Evolutionary conservation across 2,113 vertebrate genomes (phyloP).

Genomic region (Psophia crepitans): DNA sequence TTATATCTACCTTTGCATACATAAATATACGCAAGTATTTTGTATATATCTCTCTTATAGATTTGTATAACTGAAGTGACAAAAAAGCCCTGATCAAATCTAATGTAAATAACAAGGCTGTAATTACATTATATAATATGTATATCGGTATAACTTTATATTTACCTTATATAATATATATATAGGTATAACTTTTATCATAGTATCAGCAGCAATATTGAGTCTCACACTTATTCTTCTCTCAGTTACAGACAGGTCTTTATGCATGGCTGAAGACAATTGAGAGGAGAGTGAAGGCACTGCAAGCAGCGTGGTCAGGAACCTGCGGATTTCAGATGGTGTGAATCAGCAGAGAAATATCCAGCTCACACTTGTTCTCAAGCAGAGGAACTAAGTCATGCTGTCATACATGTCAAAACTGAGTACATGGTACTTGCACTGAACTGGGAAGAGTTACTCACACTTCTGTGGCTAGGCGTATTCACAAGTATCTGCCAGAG

Average conservation of each 20-base stretch:
- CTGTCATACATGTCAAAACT: fast-evolving
- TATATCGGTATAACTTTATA: too few species aligned
- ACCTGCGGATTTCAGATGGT: background rate
- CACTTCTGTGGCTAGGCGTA: too few species aligned
- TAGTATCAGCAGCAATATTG: background rate
- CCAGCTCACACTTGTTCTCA: background rate
- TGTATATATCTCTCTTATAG: background rate
- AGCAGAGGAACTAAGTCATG: background rate
- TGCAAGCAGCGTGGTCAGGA: background rate
- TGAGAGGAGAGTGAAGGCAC: background rate
- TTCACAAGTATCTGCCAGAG: background rate
- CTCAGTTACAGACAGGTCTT: background rate
- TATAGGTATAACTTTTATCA: background rate
- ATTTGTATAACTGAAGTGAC: background rate
- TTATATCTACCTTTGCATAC: background rate
- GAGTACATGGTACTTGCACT: background rate
- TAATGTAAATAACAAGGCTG: background rate
- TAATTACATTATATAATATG: too few species aligned
- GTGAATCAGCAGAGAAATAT: background rate
- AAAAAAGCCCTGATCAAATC: background rate
- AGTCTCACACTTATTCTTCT: background rate
- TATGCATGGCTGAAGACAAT: background rate
- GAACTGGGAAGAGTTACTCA: background rate
- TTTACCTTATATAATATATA: too few species aligned
- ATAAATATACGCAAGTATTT: background rate